phyloP scores from a whole-genome alignment of 2,888 invertebrate genomes.

The Lysandra bellargus region DNA sequence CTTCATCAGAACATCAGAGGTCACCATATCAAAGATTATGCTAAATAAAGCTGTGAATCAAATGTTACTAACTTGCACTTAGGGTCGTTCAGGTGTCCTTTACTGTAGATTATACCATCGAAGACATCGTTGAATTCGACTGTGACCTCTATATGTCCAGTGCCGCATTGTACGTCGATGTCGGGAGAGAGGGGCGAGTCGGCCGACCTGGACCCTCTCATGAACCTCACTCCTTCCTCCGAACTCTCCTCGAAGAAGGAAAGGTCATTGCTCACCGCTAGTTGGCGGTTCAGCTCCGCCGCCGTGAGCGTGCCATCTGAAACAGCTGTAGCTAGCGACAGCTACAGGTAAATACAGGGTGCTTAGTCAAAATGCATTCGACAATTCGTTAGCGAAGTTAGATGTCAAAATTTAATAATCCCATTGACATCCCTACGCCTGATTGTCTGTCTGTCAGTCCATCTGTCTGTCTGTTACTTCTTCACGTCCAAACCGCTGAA shows the following conservation, averaged over 20 bases:
- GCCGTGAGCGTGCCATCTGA: slow-evolving; percentile 68
- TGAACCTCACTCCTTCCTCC: slow-evolving; percentile 71
- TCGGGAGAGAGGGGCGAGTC: slow-evolving; percentile 70
- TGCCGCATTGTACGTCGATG: slow-evolving; percentile 83
- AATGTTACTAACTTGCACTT: slow-evolving; percentile 82
- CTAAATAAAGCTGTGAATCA: neutral
- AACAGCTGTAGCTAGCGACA: slow-evolving; percentile 78
- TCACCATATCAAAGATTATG: no score
- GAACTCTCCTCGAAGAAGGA: slow-evolving; percentile 63
- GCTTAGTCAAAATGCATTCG: neutral
- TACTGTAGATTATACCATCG: slow-evolving; percentile 86
- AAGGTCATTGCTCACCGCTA: slow-evolving; percentile 64
- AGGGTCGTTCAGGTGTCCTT: slow-evolving; percentile 83
- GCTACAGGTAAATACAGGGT: slow-evolving; percentile 52
- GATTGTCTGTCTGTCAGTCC: no score
- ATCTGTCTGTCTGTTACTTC: no score
- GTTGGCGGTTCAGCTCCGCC: slow-evolving; percentile 67
- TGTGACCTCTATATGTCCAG: slow-evolving; percentile 80
- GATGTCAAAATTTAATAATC: neutral
- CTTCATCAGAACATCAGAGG: no score
- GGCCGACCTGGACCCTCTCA: slow-evolving; percentile 74
- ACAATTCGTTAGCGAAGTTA: neutral
- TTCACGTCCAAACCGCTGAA: no score
- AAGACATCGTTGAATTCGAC: slow-evolving; percentile 83
- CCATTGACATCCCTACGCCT: no score